Evolutionary conservation across 2,797 vertebrate species (phyloP).

Genomic region (Mycteria americana): DNA sequence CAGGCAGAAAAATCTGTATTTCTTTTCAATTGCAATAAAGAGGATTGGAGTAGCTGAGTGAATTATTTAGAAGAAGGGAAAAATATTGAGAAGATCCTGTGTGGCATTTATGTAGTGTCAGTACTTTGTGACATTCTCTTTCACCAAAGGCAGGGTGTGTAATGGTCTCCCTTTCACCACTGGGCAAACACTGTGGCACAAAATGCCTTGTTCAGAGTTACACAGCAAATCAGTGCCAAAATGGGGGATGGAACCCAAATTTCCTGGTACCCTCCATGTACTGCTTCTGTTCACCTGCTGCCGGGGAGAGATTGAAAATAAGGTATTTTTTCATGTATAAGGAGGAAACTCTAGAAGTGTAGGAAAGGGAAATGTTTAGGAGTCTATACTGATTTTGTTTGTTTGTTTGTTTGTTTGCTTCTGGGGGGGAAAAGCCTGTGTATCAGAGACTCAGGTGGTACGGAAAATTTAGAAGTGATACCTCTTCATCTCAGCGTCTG

Average conservation of each 20-base stretch:
- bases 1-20: neutral
- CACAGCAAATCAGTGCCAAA: neutral
- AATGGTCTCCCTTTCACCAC: neutral
- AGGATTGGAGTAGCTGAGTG: neutral
- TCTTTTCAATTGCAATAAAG: neutral
- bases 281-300: neutral
- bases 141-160: neutral
- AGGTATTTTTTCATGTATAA: neutral
- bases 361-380: neutral
- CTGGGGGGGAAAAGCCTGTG: neutral
- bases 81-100: neutral
- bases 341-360: neutral
- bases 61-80: neutral
- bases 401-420: neutral
- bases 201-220: neutral
- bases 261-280: neutral
- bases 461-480: neutral
- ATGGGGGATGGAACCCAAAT: neutral
- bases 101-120: neutral
- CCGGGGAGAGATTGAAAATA: neutral
- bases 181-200: neutral
- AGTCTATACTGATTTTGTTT: neutral
- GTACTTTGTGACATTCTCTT: neutral
- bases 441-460: neutral
- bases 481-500: neutral